phyloP scores from a whole-genome alignment of 2,797 vertebrate species.

The Carcharodon carcharias region DNA sequence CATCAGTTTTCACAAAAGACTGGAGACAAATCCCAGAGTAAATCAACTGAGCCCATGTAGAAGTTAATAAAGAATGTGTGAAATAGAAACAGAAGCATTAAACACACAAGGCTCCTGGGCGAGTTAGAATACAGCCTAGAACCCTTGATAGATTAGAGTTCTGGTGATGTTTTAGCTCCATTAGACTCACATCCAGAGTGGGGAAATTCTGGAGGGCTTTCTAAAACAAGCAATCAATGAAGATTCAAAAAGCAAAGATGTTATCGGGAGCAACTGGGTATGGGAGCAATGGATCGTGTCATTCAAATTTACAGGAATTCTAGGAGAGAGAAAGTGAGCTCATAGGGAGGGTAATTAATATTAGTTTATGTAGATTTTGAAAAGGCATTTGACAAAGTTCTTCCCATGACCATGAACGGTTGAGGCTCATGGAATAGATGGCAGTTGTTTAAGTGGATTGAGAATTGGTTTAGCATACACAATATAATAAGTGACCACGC shows the following conservation, averaged over 20 bases:
- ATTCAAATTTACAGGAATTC: background rate
- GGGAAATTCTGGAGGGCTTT: background rate
- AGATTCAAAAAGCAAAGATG: background rate
- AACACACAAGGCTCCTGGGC: background rate
- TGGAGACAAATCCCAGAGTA: background rate
- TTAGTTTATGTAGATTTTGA: background rate
- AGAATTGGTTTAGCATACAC: background rate
- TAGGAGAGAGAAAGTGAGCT: background rate
- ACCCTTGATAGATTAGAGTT: background rate
- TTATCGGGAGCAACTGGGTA: background rate
- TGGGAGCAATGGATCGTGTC: background rate
- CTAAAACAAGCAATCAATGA: background rate
- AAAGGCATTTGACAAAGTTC: background rate
- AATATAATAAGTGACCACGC: background rate
- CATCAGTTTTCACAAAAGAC: background rate
- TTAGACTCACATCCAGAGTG: background rate
- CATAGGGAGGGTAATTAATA: background rate
- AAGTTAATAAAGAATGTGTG: background rate
- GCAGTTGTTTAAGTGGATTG: background rate
- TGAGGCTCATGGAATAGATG: background rate
- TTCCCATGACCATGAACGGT: background rate
- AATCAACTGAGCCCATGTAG: background rate
- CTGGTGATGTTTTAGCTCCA: background rate
- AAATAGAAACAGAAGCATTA: background rate
- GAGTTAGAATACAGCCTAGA: background rate